Conservation (phyloP, 2,797 vertebrate genomes). For the Amblyraja radiata region DNA sequence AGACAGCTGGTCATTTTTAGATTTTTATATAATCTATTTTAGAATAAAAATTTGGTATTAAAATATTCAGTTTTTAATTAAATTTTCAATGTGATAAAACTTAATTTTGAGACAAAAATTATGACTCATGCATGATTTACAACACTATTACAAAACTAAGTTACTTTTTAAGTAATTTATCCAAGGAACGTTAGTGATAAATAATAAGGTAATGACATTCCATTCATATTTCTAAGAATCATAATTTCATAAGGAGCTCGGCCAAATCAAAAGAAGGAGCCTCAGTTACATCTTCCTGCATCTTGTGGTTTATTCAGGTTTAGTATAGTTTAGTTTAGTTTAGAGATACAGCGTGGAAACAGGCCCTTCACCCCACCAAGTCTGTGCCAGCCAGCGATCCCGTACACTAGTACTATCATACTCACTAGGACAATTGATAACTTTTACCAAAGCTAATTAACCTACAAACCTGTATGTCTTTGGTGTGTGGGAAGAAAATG, state of each 20-base stretch:
- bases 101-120: not conserved
- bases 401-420: too few relatives aligned
- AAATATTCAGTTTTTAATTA: not conserved
- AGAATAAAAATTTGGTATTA: not conserved
- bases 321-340: too few relatives aligned
- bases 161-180: not conserved
- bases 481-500: too few relatives aligned
- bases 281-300: too few relatives aligned
- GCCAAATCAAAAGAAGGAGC: not conserved
- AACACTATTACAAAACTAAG: not conserved
- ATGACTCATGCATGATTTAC: not conserved
- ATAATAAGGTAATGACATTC: not conserved
- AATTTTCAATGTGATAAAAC: not conserved
- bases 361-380: too few relatives aligned
- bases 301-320: not conserved
- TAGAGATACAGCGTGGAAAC: too few relatives aligned
- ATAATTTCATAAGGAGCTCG: not conserved
- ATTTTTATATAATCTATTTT: not conserved
- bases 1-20: not conserved
- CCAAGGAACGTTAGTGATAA: not conserved
- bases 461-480: too few relatives aligned
- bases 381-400: too few relatives aligned
- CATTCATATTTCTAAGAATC: not conserved
- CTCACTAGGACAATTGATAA: too few relatives aligned
- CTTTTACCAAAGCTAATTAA: too few relatives aligned